Percentiles rank a stretch among this genome's conserved stretches.
Conservation (phyloP, 2,113 vertebrate genomes). For the Pardalotus punctatus region DNA sequence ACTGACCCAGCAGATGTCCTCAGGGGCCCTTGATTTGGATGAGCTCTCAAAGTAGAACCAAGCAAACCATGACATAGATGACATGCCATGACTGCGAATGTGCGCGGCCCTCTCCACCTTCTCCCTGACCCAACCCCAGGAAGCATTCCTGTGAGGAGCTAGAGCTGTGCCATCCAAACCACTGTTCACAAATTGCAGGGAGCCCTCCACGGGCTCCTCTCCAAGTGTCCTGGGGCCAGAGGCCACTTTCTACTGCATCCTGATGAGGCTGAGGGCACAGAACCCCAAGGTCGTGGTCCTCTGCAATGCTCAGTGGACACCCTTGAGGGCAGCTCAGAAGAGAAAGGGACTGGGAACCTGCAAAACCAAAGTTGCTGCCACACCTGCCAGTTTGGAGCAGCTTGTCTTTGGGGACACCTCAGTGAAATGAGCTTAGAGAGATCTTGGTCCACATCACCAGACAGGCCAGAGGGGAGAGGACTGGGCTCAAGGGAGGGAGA, state of each 20-base stretch:
- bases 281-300: not conserved
- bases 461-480: not conserved
- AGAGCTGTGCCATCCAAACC: not conserved
- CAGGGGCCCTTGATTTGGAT: not conserved
- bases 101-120: not conserved
- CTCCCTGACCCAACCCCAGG: not conserved
- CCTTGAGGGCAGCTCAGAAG: not conserved
- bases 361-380: not conserved
- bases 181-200: not conserved
- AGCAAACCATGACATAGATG: not conserved
- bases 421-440: not conserved
- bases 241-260: not conserved
- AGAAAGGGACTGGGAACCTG: not conserved
- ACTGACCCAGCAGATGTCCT: not conserved
- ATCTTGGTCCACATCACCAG: not conserved
- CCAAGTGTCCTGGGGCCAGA: not conserved
- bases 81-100: accelerated
- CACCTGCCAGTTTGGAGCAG: not conserved
- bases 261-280: not conserved
- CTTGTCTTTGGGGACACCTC: not conserved
- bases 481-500: not conserved
- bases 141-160: not conserved
- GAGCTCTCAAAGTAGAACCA: not conserved
- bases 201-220: not conserved
- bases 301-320: not conserved